These are phyloP conservation scores for Lepas anatifera DNA, from an alignment of 2,888 invertebrate genomes.

Conservation along the genomic window DNA sequence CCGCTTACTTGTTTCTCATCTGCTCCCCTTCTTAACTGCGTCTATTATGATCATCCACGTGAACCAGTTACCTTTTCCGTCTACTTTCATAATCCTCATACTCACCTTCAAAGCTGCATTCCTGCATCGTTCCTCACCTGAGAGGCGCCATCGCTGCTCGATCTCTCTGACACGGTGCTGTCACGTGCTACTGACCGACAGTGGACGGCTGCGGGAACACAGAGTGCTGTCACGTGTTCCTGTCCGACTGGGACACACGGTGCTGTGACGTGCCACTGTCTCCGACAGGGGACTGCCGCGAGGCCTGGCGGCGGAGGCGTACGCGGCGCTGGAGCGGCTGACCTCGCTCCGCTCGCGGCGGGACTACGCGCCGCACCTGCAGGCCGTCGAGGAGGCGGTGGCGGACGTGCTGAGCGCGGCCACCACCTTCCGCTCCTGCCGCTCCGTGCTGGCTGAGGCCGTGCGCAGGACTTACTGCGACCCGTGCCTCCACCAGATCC, in stretches of 20 bases:
- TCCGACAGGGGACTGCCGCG: neutral
- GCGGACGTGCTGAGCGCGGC: neutral
- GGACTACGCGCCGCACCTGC: neutral
- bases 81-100: no score
- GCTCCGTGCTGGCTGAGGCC: neutral
- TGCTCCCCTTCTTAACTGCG: no score
- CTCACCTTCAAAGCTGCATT: no score
- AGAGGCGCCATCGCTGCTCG: neutral
- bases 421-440: neutral
- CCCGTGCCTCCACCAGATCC: neutral
- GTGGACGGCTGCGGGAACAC: neutral
- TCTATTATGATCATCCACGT: no score
- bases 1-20: no score
- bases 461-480: neutral
- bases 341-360: neutral
- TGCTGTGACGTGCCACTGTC: neutral
- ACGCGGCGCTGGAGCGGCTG: slow-evolving; percentile 3
- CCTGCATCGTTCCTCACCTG: no score
- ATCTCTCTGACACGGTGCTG: neutral
- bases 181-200: neutral
- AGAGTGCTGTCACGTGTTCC: neutral
- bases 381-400: slow-evolving; percentile 8
- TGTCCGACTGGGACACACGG: neutral
- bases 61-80: no score
- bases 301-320: slow-evolving; percentile 4